phyloP scores from a whole-genome alignment of 2,888 invertebrate genomes.

The Stenolophus ochropezus region DNA sequence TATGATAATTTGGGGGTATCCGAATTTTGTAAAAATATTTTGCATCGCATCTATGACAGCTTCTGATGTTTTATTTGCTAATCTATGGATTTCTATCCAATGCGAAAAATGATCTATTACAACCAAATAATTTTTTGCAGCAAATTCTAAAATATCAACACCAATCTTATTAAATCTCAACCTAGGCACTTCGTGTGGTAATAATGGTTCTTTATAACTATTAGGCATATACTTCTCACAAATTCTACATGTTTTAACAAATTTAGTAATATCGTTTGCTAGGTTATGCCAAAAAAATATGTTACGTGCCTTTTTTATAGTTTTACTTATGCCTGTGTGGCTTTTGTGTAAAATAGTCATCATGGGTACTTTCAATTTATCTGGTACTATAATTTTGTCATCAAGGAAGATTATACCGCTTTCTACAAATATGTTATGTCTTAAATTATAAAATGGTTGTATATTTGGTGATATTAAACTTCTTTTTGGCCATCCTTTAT shows the following conservation, averaged over 20 bases:
- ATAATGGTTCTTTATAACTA: slow-evolving; percentile 62
- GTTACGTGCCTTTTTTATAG: slow-evolving; percentile 47
- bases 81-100: slow-evolving; percentile 61
- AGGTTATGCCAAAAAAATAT: slow-evolving; percentile 59
- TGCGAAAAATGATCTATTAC: slow-evolving; percentile 64
- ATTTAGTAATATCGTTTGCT: slow-evolving; percentile 50
- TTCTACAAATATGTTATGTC: slow-evolving; percentile 58
- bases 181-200: slow-evolving; percentile 63
- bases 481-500: slow-evolving; percentile 62
- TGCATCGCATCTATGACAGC: slow-evolving; percentile 63
- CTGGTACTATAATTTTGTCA: slow-evolving; percentile 59
- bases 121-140: slow-evolving; percentile 60
- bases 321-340: slow-evolving; percentile 60
- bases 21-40: slow-evolving; percentile 63
- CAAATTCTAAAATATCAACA: slow-evolving; percentile 62
- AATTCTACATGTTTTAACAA: slow-evolving; percentile 61
- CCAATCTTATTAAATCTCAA: slow-evolving; percentile 63
- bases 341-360: slow-evolving; percentile 61
- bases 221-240: slow-evolving; percentile 62
- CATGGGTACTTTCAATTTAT: background rate
- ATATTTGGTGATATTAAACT: background rate
- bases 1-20: slow-evolving; percentile 65
- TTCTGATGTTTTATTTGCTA: slow-evolving; percentile 63
- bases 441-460: background rate
- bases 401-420: slow-evolving; percentile 61